A percentile compares a stretch with the other conserved stretches of the same genome.
Evolutionary conservation across 2,888 invertebrate species (phyloP).

Genomic region (Dryococelus australis): DNA sequence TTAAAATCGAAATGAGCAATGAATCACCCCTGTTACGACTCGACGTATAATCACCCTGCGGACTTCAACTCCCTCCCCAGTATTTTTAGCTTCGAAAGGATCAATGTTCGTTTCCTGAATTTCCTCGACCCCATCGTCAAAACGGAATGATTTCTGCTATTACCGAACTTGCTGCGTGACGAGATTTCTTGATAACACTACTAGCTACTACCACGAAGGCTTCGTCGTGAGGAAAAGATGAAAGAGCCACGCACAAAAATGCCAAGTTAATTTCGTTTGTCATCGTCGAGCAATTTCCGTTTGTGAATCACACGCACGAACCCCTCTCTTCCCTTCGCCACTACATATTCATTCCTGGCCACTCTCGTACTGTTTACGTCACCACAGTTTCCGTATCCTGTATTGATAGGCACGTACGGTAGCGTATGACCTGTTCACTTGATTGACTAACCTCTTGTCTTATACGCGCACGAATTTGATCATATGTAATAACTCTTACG

Average conservation of each 20-base stretch:
- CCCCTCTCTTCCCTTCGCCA: too few species aligned
- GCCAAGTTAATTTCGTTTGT: not conserved
- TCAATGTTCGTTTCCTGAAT: not conserved
- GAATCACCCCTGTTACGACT: too few species aligned
- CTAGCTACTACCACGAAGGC: not conserved
- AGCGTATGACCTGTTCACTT: too few species aligned
- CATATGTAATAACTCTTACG: too few species aligned
- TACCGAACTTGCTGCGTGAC: not conserved
- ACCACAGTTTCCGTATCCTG: too few species aligned
- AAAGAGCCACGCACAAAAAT: not conserved
- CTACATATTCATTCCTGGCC: too few species aligned
- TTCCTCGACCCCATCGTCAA: not conserved
- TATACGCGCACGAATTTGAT: too few species aligned
- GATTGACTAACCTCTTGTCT: too few species aligned
- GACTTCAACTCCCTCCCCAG: not conserved
- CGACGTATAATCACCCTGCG: too few species aligned
- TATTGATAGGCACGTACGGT: too few species aligned
- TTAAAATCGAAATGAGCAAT: too few species aligned
- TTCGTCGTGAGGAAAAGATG: not conserved
- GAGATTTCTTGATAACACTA: not conserved
- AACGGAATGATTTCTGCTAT: not conserved
- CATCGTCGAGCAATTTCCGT: not conserved
- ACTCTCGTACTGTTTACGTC: too few species aligned
- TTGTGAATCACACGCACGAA: not conserved
- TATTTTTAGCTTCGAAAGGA: not conserved